Conservation (phyloP, 1,140 invertebrate species). For the Aplysia californica region DNA sequence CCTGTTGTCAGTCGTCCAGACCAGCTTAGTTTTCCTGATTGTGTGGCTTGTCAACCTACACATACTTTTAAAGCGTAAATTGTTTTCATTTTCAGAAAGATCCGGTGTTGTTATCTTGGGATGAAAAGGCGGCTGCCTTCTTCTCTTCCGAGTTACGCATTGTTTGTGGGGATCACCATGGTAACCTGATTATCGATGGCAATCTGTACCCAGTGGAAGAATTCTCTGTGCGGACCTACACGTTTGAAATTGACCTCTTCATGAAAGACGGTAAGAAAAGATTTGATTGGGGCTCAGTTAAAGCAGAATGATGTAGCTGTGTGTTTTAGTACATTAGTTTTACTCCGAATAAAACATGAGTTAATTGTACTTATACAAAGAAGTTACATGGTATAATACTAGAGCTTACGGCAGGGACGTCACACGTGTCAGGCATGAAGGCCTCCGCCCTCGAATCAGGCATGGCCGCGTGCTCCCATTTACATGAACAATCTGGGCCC, state of each 20-base stretch:
- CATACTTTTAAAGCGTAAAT: too few relatives aligned
- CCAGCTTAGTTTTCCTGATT: not conserved
- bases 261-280: conserved; percentile 53
- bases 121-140: conserved; percentile 37
- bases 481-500: too few relatives aligned
- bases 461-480: too few relatives aligned
- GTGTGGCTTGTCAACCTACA: not conserved
- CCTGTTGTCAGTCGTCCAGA: not conserved
- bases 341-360: too few relatives aligned
- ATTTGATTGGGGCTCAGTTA: too few relatives aligned
- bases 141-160: conserved; percentile 48
- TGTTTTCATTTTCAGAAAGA: conserved; percentile 43
- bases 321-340: conserved; percentile 8
- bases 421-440: too few relatives aligned
- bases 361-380: too few relatives aligned
- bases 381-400: too few relatives aligned
- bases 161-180: conserved; percentile 48
- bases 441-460: too few relatives aligned
- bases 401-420: too few relatives aligned
- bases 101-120: conserved; percentile 46
- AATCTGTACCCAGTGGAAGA: conserved; percentile 50
- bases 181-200: conserved; percentile 48
- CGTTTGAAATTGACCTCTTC: conserved; percentile 59
- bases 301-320: too few relatives aligned
- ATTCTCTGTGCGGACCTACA: conserved; percentile 54